Evolutionary conservation across 2,113 vertebrate genomes (phyloP).

Genomic region (Brienomyrus longianalis): DNA sequence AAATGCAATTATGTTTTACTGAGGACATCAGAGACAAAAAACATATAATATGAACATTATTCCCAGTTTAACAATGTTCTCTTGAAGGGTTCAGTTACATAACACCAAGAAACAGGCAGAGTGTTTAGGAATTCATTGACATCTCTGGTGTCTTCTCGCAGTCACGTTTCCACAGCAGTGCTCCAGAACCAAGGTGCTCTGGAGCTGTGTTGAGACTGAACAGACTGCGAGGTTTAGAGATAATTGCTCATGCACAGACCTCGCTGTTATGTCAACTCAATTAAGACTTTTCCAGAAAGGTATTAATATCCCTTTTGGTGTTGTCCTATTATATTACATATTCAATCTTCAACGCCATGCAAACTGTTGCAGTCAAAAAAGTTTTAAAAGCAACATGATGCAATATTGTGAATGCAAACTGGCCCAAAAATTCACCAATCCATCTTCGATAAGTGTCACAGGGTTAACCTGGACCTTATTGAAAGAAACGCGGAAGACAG

Average conservation of each 20-base stretch:
- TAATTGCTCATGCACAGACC: not conserved
- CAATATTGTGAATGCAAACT: not conserved
- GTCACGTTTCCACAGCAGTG: not conserved
- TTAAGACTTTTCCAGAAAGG: not conserved
- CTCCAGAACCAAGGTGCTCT: not conserved
- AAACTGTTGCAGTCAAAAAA: not conserved
- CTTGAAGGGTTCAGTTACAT: not conserved
- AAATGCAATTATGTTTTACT: not conserved
- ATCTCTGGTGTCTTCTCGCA: not conserved
- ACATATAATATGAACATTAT: not conserved
- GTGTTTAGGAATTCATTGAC: not conserved
- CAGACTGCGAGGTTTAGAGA: not conserved
- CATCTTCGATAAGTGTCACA: not conserved
- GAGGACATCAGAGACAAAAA: not conserved
- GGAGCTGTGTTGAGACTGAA: not conserved
- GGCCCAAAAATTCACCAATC: not conserved
- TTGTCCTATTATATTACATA: not conserved
- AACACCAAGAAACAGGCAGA: not conserved
- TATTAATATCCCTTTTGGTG: not conserved
- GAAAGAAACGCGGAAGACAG: not conserved
- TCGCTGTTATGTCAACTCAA: not conserved
- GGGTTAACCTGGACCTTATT: not conserved
- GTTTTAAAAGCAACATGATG: not conserved
- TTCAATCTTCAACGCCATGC: not conserved
- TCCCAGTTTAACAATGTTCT: not conserved